Evolutionary conservation across 1,140 invertebrate genomes (phyloP), one percentile per base, ranked within the genome.

Genomic region (Tachypleus tridentatus): DNA sequence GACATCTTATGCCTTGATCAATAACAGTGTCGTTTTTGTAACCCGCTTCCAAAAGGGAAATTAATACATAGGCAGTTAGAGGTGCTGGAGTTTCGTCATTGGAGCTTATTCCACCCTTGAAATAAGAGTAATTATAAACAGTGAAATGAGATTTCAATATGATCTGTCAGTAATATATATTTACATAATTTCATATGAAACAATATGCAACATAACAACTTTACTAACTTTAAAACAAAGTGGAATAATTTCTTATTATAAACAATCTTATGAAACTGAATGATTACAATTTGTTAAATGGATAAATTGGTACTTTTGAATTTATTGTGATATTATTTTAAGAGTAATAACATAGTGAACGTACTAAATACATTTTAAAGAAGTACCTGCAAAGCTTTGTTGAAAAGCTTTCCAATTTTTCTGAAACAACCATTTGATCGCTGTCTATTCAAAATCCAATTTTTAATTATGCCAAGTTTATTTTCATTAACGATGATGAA

Each of bases 401-500:
- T 48, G 29, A 57, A n/a, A 0, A 65, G 4, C 47, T 5, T 48
- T 5, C 61, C 61, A 47, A 62, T 52, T 52, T 52, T 49, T 51
- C 56, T 62, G 49, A 62, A 62, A 51, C 61, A 62, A 10, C 61
- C 61, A 9, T 9, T 62, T 3, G 52, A 48, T 47, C 49, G 48
- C 52, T 62, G 61, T 51, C 8, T 62, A 10, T 52, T 68, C 49
- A 79, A 83, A 61, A 82, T 73, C 76, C 81, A 82, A 3, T 76
- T 71, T 11, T 79, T 70, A 4, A 75, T 73, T 61, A 71, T 72
- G 6, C 67, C 63, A 4, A 82, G 63, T 61, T 80, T 74, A n/a
- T 75, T 69, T n/a, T 74, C 62, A 68, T 89, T 86, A n/a, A 90
- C 80, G 65, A 80, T 80, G 65, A 89, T 85, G 67, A 82, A 82